These are phyloP conservation scores for Enteromius thamalakanensis DNA, from an alignment of 2,797 vertebrate genomes.

Conservation along the genomic window DNA sequence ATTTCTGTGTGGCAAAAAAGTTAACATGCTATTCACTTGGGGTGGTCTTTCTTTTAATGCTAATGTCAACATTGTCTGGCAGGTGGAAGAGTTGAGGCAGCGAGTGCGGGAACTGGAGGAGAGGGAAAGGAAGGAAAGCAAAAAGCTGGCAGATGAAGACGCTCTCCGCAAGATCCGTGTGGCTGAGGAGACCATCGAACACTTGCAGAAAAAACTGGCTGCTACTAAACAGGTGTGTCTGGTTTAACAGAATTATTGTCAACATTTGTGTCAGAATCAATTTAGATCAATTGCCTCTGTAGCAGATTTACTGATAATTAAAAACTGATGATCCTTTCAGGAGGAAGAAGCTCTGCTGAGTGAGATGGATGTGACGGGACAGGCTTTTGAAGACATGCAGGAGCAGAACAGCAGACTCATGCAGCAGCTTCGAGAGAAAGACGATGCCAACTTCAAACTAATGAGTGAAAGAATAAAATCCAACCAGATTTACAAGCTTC, in stretches of 20 bases:
- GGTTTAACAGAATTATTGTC: neutral
- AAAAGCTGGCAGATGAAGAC: slow-evolving; percentile 92
- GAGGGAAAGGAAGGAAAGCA: slow-evolving; percentile 89
- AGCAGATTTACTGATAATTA: neutral
- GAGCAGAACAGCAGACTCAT: slow-evolving; percentile 92
- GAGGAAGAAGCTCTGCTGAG: slow-evolving; percentile 90
- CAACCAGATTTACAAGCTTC: slow-evolving; percentile 94
- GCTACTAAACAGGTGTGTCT: slow-evolving; percentile 89
- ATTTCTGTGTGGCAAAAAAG: neutral
- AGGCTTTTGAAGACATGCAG: slow-evolving; percentile 96
- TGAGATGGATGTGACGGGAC: slow-evolving; percentile 92
- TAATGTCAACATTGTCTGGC: slow-evolving; percentile 12
- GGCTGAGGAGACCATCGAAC: slow-evolving; percentile 91
- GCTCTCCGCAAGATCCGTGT: slow-evolving; percentile 88
- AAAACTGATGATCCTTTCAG: slow-evolving; percentile 63
- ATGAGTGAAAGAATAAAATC: slow-evolving; percentile 95
- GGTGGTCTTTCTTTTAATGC: slow-evolving; percentile 3
- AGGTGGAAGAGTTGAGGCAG: slow-evolving; percentile 88
- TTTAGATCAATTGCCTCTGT: slow-evolving; percentile 58
- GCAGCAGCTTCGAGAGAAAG: slow-evolving; percentile 92
- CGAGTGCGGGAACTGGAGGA: slow-evolving; percentile 90
- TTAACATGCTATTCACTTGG: slow-evolving; percentile 1
- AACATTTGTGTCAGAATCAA: neutral
- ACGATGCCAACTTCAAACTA: slow-evolving; percentile 94
- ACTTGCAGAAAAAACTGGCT: slow-evolving; percentile 89